Evolutionary conservation across 2,888 invertebrate genomes (phyloP).

Genomic region (Calameuta idolon): DNA sequence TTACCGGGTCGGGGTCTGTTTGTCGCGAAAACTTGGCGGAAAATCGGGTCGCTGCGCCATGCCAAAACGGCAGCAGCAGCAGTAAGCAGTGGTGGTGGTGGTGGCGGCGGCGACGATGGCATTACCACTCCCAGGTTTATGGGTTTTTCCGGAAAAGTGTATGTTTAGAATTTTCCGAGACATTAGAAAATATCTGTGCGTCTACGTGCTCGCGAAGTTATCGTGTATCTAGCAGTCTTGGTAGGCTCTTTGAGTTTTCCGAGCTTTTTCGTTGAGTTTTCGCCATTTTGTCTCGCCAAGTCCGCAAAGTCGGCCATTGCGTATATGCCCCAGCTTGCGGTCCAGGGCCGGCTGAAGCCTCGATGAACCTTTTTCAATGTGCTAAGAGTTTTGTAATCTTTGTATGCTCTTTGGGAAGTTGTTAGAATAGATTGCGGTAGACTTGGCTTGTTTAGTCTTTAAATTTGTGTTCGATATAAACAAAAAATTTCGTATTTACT

Average conservation of each 20-base stretch:
- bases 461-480: no score
- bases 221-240: neutral
- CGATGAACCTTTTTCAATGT: no score
- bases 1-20: slow-evolving; percentile 8
- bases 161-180: neutral
- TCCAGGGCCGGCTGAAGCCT: slow-evolving; percentile 35
- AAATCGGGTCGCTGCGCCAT: slow-evolving; percentile 42
- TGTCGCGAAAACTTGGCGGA: slow-evolving; percentile 26
- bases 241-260: slow-evolving; percentile 18
- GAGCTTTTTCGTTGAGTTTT: slow-evolving; percentile 48
- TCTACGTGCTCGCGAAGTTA: slow-evolving; percentile 9
- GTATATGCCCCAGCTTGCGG: slow-evolving; percentile 30
- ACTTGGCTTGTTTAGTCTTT: no score
- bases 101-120: slow-evolving; percentile 11
- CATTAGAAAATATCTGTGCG: neutral
- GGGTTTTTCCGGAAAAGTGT: slow-evolving; percentile 5
- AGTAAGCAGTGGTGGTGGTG: neutral
- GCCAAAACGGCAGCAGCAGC: neutral
- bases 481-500: no score
- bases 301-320: slow-evolving; percentile 62
- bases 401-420: no score
- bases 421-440: no score
- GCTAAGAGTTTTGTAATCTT: no score
- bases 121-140: neutral
- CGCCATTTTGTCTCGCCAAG: slow-evolving; percentile 63